Percentiles rank a stretch among this genome's conserved stretches.
Conservation (phyloP, 2,888 invertebrate genomes). For the Caradrina clavipalpis region DNA sequence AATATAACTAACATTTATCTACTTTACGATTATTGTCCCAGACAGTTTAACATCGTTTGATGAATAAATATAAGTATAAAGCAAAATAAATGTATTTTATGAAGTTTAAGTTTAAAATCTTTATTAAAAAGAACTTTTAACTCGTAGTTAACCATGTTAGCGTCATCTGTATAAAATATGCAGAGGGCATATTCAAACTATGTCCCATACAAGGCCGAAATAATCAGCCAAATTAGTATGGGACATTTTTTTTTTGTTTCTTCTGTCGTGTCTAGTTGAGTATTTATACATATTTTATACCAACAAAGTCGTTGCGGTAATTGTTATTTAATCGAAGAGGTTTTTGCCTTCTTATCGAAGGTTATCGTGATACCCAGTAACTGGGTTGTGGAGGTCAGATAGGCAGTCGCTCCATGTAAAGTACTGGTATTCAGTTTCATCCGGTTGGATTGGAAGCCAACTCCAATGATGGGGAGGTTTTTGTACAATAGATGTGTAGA, state of each 20-base stretch:
- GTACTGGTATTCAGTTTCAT: no score
- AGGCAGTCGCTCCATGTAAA: no score
- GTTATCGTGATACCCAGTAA: no score
- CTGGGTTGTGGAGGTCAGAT: no score
- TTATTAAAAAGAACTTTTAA: conserved; percentile 6
- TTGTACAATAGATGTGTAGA: background rate
- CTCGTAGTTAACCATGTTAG: conserved; percentile 17
- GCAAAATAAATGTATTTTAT: background rate
- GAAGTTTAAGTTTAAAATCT: background rate
- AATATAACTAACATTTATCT: background rate
- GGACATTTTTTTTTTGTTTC: conserved; percentile 5
- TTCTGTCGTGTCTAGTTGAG: background rate
- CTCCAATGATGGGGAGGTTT: background rate
- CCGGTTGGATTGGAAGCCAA: no score
- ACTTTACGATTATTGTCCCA: background rate
- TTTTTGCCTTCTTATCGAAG: background rate
- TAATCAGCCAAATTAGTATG: conserved; percentile 16
- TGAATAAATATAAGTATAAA: background rate
- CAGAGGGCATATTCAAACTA: conserved; percentile 9
- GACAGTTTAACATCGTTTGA: background rate
- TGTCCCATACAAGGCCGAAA: conserved; percentile 26
- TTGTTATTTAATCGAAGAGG: background rate
- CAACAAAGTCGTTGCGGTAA: background rate
- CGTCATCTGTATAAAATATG: conserved; percentile 16
- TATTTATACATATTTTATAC: background rate